Evolutionary conservation across 2,888 invertebrate species (phyloP), one percentile per base, ranked within the genome.

Genomic region (Anagyrus pseudococci): DNA sequence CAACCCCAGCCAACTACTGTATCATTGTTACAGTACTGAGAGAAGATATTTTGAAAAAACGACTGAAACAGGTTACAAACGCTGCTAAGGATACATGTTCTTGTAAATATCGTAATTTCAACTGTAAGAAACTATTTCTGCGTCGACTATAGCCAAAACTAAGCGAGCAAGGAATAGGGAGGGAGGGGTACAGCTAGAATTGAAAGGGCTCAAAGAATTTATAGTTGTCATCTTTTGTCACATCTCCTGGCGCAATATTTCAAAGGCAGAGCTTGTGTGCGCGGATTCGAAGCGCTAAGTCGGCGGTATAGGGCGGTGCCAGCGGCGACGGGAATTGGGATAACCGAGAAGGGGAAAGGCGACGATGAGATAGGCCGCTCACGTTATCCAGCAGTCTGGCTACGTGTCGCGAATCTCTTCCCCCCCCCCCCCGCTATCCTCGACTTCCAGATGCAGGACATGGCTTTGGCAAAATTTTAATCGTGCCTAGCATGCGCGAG

Each of bases 221-320:
- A 61, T 61, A 55, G 64, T 58, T 37, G 17, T 54, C 54, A 58
- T 58, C 65, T 65, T 65, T 65, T 65, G 65, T 65, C 65, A 61
- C 58, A 58, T 65, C 62, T 65, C 52, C 55, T 50, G n/a, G n/a
- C n/a, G n/a, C 61, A 55, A 65, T 65, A 65, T 62, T 65, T 65
- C 58, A 65, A 47, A 22, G 58, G 61, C 62, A n/a, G n/a, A n/a
- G 65, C 62, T 59, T 33, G 46, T 50, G 26, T 17, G 43, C 62
- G 52, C 46, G 19, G 49, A 25, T 55, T 49, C 49, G 44, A 43
- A 22, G 25, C 46, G 17, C 41, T 20, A 26, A n/a, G 4, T 3
- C 19, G n/a, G n/a, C 15, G 15, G 49, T 6, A 26, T 8, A 15
- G 15, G 2, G 2, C 17, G 8, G 13, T 15, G 1, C 4, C 1